These are phyloP conservation scores for Miichthys miiuy DNA, from an alignment of 2,797 vertebrate genomes.

Conservation along the genomic window DNA sequence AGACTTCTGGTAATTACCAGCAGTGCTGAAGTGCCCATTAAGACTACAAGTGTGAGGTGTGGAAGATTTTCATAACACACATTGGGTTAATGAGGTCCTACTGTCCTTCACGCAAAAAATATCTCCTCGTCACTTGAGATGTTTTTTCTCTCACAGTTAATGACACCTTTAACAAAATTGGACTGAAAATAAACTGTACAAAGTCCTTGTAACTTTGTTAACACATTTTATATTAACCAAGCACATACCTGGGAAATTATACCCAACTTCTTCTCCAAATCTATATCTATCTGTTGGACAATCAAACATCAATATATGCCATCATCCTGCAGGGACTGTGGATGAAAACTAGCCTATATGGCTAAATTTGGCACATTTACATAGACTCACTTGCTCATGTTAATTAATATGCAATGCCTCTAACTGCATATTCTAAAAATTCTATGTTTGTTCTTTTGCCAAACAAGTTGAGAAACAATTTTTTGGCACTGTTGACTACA, in stretches of 20 bases:
- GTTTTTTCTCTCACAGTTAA: neutral
- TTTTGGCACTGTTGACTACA: neutral
- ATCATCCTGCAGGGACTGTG: no score
- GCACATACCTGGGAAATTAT: no score
- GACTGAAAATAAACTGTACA: neutral
- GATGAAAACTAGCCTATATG: no score
- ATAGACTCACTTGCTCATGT: no score
- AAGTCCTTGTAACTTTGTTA: neutral
- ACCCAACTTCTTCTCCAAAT: no score
- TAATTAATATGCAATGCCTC: no score
- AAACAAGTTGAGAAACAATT: neutral
- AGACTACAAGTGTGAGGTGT: conserved; percentile 12
- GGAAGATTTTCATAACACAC: conserved; percentile 42
- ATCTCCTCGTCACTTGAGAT: neutral
- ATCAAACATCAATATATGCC: no score
- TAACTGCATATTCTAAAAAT: no score
- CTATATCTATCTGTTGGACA: no score
- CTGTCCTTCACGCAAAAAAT: conserved; percentile 11
- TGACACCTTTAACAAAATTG: conserved; percentile 1
- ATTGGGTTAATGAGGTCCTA: conserved; percentile 45
- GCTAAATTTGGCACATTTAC: no score
- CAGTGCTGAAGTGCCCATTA: conserved; percentile 51
- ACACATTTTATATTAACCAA: no score
- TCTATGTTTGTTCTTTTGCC: neutral
- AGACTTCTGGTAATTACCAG: conserved; percentile 57